phyloP scores from a whole-genome alignment of 2,888 invertebrate species.

The Kryphioiulus occultus region DNA sequence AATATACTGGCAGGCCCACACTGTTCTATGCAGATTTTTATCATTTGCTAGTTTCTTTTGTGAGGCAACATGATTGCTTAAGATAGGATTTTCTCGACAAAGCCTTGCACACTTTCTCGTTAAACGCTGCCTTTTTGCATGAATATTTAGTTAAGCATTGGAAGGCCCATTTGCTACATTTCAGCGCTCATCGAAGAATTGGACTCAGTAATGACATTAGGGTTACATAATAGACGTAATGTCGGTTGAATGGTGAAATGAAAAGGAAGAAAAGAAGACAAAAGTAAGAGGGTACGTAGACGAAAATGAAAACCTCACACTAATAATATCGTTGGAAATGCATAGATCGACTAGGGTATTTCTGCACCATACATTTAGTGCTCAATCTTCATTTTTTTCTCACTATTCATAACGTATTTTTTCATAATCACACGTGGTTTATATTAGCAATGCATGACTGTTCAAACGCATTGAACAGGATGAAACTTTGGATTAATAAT shows the following conservation, averaged over 20 bases:
- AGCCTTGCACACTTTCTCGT: neutral
- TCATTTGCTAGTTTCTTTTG: neutral
- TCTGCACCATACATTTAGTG: neutral
- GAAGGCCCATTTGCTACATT: neutral
- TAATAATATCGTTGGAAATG: neutral
- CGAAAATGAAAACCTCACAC: neutral
- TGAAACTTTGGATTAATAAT: too few species aligned
- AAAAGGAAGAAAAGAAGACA: neutral
- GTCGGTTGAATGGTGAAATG: neutral
- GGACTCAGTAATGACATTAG: conserved; percentile 1
- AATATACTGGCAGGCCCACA: neutral
- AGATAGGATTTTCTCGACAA: conserved; percentile 23
- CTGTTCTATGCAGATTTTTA: conserved; percentile 9
- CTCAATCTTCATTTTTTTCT: neutral
- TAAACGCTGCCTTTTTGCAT: conserved; percentile 1
- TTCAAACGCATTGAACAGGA: too few species aligned
- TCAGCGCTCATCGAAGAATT: conserved; percentile 1
- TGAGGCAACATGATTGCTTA: neutral
- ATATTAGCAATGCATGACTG: neutral
- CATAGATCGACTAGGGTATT: neutral
- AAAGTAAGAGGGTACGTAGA: neutral
- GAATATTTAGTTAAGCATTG: neutral
- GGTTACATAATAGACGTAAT: conserved; percentile 23
- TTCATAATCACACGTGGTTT: neutral
- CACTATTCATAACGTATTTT: neutral